Evolutionary conservation across 2,113 vertebrate species (phyloP).

Genomic region (Pseudolaguvia tuberculata): DNA sequence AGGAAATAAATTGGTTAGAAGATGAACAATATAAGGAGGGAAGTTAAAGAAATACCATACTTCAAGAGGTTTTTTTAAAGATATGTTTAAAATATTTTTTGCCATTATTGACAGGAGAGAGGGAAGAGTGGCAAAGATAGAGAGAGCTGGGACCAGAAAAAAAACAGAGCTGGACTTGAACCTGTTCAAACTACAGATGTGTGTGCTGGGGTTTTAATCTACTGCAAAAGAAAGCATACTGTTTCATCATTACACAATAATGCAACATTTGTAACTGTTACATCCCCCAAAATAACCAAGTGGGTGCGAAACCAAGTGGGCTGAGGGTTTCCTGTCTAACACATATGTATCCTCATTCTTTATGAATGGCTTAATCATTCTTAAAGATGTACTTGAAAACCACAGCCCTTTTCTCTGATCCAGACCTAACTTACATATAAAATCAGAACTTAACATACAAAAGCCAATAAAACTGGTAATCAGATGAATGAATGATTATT

Average conservation of each 20-base stretch:
- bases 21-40: too few species aligned
- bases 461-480: neutral
- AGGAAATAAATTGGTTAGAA: too few species aligned
- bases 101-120: too few species aligned
- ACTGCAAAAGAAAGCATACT: too few species aligned
- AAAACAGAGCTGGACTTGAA: too few species aligned
- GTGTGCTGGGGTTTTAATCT: neutral
- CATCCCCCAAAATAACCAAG: neutral
- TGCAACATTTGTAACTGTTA: neutral
- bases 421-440: neutral
- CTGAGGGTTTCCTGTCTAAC: slow-evolving; percentile 43
- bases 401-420: neutral
- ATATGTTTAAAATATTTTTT: too few species aligned
- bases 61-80: too few species aligned
- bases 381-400: slow-evolving; percentile 2
- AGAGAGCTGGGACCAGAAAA: too few species aligned
- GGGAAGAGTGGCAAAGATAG: too few species aligned
- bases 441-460: neutral
- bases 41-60: too few species aligned
- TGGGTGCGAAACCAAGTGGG: too few species aligned
- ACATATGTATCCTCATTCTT: slow-evolving; percentile 14
- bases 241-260: neutral
- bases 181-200: too few species aligned
- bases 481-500: neutral
- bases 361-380: slow-evolving; percentile 6